Percentiles rank a stretch among this genome's conserved stretches.
These are phyloP conservation scores for Mesoclemmys tuberculata DNA, from an alignment of 2,113 vertebrate species.

Conservation along the genomic window DNA sequence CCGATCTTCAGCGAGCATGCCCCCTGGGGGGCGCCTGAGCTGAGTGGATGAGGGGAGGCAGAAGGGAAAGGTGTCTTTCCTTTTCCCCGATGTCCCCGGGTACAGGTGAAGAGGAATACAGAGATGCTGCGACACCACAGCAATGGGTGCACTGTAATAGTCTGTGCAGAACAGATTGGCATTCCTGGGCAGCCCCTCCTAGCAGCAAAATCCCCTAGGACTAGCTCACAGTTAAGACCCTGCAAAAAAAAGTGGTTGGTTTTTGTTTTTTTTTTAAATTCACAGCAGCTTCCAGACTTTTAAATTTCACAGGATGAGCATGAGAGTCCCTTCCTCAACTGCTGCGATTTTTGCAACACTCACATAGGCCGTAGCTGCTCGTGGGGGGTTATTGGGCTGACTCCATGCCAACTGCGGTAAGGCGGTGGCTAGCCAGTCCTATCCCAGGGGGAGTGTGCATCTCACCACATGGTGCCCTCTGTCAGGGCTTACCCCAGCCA, in stretches of 20 bases:
- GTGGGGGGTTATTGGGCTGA: neutral
- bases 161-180: neutral
- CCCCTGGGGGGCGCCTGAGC: neutral
- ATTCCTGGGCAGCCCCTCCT: too few species aligned
- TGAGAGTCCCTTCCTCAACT: neutral
- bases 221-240: neutral
- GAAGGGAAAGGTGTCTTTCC: too few species aligned
- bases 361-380: neutral
- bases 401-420: neutral
- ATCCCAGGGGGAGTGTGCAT: neutral
- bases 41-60: neutral
- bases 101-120: neutral
- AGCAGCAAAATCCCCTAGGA: neutral
- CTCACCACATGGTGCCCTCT: neutral
- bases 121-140: too few species aligned
- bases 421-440: neutral
- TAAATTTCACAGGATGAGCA: neutral
- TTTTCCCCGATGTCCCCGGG: neutral
- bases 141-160: neutral
- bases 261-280: too few species aligned
- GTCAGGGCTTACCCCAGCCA: neutral
- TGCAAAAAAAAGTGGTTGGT: too few species aligned
- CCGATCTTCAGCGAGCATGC: neutral
- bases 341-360: neutral
- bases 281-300: neutral